Percentiles rank a stretch among this genome's conserved stretches.
phyloP scores from a whole-genome alignment of 2,888 invertebrate genomes.

The Nomada ferruginata region DNA sequence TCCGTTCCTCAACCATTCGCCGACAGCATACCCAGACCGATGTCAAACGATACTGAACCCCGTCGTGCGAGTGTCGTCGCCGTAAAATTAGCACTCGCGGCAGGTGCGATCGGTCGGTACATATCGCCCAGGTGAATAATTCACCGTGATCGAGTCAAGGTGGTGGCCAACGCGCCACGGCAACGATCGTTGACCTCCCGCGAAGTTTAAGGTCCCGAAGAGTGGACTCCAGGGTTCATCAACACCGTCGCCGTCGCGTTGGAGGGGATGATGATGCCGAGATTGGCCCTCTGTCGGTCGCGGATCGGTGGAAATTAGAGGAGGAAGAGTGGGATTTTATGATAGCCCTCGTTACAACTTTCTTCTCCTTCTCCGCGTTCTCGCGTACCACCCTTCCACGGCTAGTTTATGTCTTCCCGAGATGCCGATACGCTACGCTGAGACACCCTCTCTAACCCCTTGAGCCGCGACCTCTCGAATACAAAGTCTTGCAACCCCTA shows the following conservation, averaged over 20 bases:
- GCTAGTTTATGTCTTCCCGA: slow-evolving; percentile 20
- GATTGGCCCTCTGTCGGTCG: slow-evolving; percentile 61
- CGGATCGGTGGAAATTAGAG: slow-evolving; percentile 30
- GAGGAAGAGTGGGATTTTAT: slow-evolving; percentile 45
- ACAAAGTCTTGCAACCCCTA: slow-evolving; percentile 35
- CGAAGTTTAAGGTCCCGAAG: slow-evolving; percentile 74
- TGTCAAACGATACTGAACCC: slow-evolving; percentile 25
- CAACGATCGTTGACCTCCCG: slow-evolving; percentile 71
- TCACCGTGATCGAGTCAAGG: slow-evolving; percentile 37
- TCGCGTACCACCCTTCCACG: not conserved
- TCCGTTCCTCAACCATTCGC: not conserved
- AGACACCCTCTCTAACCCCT: slow-evolving; percentile 53
- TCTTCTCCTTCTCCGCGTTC: not conserved
- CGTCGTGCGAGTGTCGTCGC: not conserved
- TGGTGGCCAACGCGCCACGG: slow-evolving; percentile 38
- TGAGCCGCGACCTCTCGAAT: slow-evolving; percentile 47
- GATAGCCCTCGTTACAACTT: slow-evolving; percentile 30
- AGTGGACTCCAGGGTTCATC: slow-evolving; percentile 67
- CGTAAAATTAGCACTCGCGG: slow-evolving; percentile 44
- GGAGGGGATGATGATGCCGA: slow-evolving; percentile 40
- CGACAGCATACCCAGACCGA: slow-evolving; percentile 8
- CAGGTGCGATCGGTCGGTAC: slow-evolving; percentile 53
- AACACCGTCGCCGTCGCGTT: slow-evolving; percentile 36
- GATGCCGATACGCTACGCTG: slow-evolving; percentile 47
- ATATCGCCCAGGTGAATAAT: slow-evolving; percentile 48